Base-by-base conservation (phyloP, 2,888 invertebrate species). In the Trachelus tabidus region DNA sequence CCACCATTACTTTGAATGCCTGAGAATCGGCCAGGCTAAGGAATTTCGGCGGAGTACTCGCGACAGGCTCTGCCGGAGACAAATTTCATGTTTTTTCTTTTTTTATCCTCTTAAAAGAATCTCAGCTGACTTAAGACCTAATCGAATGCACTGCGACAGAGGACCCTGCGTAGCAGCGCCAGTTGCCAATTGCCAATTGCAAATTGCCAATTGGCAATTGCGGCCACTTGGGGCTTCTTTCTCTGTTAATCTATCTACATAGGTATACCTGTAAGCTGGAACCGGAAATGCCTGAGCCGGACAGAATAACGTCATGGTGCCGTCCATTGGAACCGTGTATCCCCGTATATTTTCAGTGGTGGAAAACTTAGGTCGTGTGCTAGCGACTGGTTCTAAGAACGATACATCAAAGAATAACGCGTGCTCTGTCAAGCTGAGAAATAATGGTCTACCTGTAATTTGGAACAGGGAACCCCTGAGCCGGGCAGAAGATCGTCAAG, bases 391-490 rank as follows among this genome's bases (percentile, higher is more conserved):
- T 76, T 89, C 89, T 89, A 56, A 56, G 56, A 23, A 56, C 56
- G 56, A 56, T 56, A 56, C 23, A 56, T 56, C 56, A 56, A 56
- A 56, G 56, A 23, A 56, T 2, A 23, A 56, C 9, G 9, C 34
- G 34, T 34, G 56, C 9, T 23, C 56, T 9, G 9, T 6, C 23
- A 23, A 56, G 56, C 56, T 23, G 6, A 56, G 23, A 9, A 56
- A 23, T 0, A 56, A 56, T 56, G 9, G 23, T 31, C 34, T 94
- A 95, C 95, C 95, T 95, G 94, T 94, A 95, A 91, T 93, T 93
- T 90, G 95, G 95, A 91, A 94, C 94, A 85, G 95, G 95, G 92
- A 94, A 96, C 75, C 95, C 95, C 93, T 96, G 96, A 81, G 95
- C 95, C 75, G 95, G 95, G 90, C 96, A 96, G 86, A 94, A 93